phyloP scores from a whole-genome alignment of 2,113 vertebrate species.

The Platysteira castanea region DNA sequence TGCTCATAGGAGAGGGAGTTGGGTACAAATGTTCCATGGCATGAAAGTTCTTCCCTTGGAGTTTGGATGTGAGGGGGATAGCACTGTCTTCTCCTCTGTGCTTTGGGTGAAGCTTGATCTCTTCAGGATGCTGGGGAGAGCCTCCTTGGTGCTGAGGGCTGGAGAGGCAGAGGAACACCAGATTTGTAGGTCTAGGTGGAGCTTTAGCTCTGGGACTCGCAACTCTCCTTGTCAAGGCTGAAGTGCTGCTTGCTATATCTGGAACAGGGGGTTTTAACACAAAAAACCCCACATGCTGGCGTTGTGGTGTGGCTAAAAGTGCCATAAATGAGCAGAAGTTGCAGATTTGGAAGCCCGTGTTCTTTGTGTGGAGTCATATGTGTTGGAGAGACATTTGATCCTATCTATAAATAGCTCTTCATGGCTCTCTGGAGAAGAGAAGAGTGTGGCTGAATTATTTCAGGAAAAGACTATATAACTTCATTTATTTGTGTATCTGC shows the following conservation, averaged over 20 bases:
- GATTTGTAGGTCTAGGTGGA: not conserved
- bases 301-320: not conserved
- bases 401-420: slow-evolving; percentile 12
- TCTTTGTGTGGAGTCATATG: not conserved
- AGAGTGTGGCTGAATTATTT: not conserved
- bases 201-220: not conserved
- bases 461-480: not conserved
- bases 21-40: not conserved
- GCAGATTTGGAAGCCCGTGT: not conserved
- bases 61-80: accelerated
- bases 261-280: not conserved
- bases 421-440: not conserved
- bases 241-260: not conserved
- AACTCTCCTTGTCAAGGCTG: not conserved
- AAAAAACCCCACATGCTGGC: not conserved
- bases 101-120: not conserved
- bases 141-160: not conserved
- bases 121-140: not conserved
- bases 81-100: not conserved
- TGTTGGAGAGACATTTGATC: not conserved
- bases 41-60: not conserved
- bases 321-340: not conserved
- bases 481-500: not conserved
- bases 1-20: accelerated
- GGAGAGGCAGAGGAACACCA: accelerated